Conservation (phyloP, 2,888 invertebrate species). For the Osmoderma eremita region DNA sequence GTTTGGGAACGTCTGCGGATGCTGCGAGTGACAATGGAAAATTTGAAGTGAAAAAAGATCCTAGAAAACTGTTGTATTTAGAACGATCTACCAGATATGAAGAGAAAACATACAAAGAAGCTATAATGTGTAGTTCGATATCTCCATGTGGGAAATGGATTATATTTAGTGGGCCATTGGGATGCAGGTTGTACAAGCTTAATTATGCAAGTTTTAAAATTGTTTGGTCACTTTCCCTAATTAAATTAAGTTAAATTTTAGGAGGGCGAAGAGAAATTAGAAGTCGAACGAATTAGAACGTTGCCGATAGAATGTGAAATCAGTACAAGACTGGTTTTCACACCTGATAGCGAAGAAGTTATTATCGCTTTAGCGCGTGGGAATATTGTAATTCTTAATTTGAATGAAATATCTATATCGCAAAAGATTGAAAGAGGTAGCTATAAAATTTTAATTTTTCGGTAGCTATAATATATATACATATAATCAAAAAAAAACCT, state of each 20-base stretch:
- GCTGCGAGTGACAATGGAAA: constrained; percentile 47
- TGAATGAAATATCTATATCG: constrained; percentile 59
- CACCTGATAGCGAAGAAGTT: constrained; percentile 61
- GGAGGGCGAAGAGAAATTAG: constrained; percentile 51
- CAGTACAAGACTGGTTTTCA: constrained; percentile 62
- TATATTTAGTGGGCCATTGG: constrained; percentile 76
- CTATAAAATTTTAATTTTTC: constrained; percentile 56
- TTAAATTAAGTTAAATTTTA: constrained; percentile 43
- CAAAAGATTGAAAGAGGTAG: constrained; percentile 60
- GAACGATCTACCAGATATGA: constrained; percentile 65
- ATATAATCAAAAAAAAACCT: not conserved
- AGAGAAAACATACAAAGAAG: constrained; percentile 67
- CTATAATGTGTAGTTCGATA: constrained; percentile 76
- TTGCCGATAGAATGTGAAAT: constrained; percentile 59
- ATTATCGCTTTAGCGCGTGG: constrained; percentile 63
- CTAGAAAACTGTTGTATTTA: constrained; percentile 76
- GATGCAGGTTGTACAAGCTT: constrained; percentile 75
- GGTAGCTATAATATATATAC: not conserved
- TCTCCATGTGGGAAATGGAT: constrained; percentile 78
- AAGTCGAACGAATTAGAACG: constrained; percentile 59
- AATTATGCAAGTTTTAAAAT: constrained; percentile 63
- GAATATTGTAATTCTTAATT: constrained; percentile 62
- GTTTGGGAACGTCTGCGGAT: constrained; percentile 63
- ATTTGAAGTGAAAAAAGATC: constrained; percentile 65
- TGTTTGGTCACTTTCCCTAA: not conserved